phyloP scores from a whole-genome alignment of 2,113 vertebrate genomes.

The Smithornis capensis region DNA sequence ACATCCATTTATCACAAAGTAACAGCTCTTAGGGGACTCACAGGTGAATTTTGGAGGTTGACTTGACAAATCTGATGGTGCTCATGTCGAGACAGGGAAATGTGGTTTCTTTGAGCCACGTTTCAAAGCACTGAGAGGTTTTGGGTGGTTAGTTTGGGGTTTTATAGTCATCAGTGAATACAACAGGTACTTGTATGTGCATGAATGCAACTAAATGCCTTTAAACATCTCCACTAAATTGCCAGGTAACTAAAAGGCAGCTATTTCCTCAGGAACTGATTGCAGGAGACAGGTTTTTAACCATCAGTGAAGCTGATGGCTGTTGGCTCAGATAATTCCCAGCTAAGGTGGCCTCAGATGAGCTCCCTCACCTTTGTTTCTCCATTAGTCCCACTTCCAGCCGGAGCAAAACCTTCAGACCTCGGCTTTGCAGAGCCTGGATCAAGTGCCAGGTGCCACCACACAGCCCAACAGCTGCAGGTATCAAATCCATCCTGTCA shows the following conservation, averaged over 20 bases:
- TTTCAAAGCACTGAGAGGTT: background rate
- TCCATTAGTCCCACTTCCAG: background rate
- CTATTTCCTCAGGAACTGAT: background rate
- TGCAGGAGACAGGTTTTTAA: background rate
- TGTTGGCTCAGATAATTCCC: background rate
- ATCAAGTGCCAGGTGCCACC: background rate
- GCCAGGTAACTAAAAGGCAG: background rate
- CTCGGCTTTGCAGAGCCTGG: background rate
- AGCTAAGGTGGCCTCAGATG: background rate
- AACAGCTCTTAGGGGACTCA: background rate
- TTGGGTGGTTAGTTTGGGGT: background rate
- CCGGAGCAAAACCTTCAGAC: background rate
- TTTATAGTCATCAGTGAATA: background rate
- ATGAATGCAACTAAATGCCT: background rate
- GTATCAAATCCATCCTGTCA: background rate
- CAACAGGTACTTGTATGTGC: background rate
- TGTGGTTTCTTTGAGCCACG: accelerated
- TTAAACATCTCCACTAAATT: background rate
- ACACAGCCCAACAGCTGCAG: background rate
- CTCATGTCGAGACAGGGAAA: accelerated
- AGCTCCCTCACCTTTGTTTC: background rate
- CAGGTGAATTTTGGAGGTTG: background rate
- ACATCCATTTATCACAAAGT: accelerated
- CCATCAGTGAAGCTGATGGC: background rate
- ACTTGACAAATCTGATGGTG: background rate